These are phyloP conservation scores for Xerus inauris DNA, from an alignment of 2,113 vertebrate species.

Conservation along the genomic window DNA sequence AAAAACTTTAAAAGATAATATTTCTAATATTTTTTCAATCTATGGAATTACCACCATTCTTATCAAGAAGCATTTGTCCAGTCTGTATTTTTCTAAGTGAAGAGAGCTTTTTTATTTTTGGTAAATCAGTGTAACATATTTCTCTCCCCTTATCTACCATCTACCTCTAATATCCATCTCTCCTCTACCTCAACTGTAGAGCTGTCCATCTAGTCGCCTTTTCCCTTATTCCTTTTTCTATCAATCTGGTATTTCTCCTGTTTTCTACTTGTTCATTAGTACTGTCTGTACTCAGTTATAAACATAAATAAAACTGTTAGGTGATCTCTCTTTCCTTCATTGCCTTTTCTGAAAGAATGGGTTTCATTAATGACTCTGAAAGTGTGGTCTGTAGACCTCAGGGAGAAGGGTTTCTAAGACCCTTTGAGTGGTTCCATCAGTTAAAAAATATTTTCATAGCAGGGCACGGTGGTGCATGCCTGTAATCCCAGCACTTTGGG, in stretches of 20 bases:
- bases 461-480: too few species aligned
- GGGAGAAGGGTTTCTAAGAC: background rate
- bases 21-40: background rate
- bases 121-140: background rate
- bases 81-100: constrained; percentile 23
- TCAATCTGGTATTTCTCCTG: constrained; percentile 3
- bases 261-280: background rate
- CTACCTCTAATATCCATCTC: background rate
- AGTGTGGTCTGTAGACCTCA: background rate
- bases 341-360: constrained; percentile 46
- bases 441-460: too few species aligned
- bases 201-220: background rate
- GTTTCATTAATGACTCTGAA: background rate
- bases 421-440: background rate
- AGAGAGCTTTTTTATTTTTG: background rate
- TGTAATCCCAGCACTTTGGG: too few species aligned
- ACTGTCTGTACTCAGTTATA: background rate
- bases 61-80: constrained; percentile 27
- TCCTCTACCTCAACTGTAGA: background rate
- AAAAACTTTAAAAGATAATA: background rate
- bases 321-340: background rate
- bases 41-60: background rate
- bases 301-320: background rate
- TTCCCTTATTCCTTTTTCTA: background rate
- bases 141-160: fast-evolving